These are phyloP conservation scores for Syritta pipiens DNA, from an alignment of 2,888 invertebrate species.

Conservation along the genomic window DNA sequence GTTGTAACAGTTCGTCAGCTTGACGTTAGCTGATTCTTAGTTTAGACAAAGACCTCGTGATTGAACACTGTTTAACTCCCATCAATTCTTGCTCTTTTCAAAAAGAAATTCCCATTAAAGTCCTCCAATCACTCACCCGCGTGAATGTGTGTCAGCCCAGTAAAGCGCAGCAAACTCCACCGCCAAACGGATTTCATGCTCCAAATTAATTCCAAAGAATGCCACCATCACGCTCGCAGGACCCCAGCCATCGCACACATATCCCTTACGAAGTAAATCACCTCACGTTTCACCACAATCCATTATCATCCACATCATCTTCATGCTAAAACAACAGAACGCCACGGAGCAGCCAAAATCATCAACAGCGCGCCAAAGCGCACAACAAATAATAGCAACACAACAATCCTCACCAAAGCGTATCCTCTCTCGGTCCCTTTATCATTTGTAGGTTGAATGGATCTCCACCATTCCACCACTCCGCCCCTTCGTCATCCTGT, in stretches of 20 bases:
- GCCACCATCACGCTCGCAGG: slow-evolving; percentile 27
- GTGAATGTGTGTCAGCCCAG: too few species aligned
- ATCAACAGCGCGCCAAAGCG: slow-evolving; percentile 45
- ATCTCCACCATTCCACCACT: too few species aligned
- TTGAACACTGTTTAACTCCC: too few species aligned
- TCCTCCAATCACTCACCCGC: too few species aligned
- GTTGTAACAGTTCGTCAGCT: too few species aligned
- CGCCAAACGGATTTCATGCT: slow-evolving; percentile 52
- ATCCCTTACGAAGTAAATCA: slow-evolving; percentile 39
- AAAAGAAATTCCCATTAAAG: too few species aligned
- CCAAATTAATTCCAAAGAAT: slow-evolving; percentile 59
- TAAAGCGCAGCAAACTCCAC: too few species aligned
- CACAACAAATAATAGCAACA: slow-evolving; percentile 53
- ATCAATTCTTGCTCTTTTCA: too few species aligned
- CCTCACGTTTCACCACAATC: slow-evolving; percentile 36
- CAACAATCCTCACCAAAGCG: slow-evolving; percentile 42
- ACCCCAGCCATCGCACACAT: slow-evolving; percentile 10
- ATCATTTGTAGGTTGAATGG: slow-evolving; percentile 53
- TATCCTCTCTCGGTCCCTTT: slow-evolving; percentile 39
- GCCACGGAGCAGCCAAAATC: background rate
- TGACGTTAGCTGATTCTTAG: too few species aligned
- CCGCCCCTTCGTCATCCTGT: too few species aligned
- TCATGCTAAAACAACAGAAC: slow-evolving; percentile 32
- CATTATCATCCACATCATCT: slow-evolving; percentile 47
- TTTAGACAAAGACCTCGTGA: too few species aligned